Evolutionary conservation across 1,140 invertebrate genomes (phyloP).

Genomic region (Eriosoma lanigerum): DNA sequence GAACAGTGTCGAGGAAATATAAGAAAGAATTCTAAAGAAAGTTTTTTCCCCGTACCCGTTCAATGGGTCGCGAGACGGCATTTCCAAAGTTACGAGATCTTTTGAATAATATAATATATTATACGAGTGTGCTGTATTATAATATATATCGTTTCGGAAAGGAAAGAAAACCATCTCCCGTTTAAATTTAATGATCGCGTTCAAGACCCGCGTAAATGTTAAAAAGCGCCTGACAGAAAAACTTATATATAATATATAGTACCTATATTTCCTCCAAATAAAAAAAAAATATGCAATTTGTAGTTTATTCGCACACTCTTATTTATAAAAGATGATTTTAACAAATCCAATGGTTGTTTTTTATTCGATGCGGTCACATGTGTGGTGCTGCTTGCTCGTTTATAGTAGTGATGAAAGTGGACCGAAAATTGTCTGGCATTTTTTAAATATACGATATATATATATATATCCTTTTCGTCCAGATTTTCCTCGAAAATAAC

Average conservation of each 20-base stretch:
- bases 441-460: too few species aligned
- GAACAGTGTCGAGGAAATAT: too few species aligned
- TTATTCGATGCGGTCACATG: not conserved
- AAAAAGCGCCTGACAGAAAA: not conserved
- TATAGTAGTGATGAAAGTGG: not conserved
- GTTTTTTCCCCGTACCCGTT: not conserved
- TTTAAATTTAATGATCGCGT: slow-evolving; percentile 38
- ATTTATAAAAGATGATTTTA: too few species aligned
- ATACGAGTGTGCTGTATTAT: not conserved
- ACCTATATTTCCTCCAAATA: too few species aligned
- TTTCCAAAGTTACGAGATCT: not conserved
- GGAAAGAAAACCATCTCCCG: not conserved
- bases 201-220: not conserved
- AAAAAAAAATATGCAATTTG: too few species aligned
- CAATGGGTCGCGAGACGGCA: slow-evolving; percentile 25
- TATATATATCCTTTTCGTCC: too few species aligned
- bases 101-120: slow-evolving; percentile 27
- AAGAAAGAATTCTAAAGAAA: slow-evolving; percentile 38
- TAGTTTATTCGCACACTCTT: too few species aligned
- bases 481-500: too few species aligned
- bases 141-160: slow-evolving; percentile 5
- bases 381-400: not conserved
- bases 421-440: too few species aligned
- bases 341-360: too few species aligned
- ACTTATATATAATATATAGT: too few species aligned